A percentile compares a stretch with the other conserved stretches of the same genome.
Conservation (phyloP, 2,113 vertebrate species). For the Ailurus styani region DNA sequence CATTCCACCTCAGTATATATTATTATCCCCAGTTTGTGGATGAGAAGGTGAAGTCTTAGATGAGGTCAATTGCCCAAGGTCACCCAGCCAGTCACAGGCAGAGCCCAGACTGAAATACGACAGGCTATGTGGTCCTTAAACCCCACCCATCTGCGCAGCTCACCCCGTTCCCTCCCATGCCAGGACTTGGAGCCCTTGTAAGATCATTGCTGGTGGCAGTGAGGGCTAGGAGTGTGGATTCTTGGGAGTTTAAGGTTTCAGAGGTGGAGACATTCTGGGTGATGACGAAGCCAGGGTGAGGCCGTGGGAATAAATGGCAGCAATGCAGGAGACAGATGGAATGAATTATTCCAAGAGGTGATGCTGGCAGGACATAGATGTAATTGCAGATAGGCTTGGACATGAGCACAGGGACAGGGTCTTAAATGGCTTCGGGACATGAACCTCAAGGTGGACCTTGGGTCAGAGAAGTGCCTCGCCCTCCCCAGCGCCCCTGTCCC, state of each 20-base stretch:
- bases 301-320: neutral
- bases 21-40: neutral
- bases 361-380: neutral
- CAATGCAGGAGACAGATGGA: neutral
- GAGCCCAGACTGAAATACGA: neutral
- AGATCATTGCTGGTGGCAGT: neutral
- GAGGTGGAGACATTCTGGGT: neutral
- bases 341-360: neutral
- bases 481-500: neutral
- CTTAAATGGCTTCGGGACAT: neutral
- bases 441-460: neutral
- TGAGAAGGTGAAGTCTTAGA: neutral
- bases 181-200: neutral
- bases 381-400: neutral
- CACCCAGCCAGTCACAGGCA: neutral
- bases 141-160: neutral
- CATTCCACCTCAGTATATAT: neutral
- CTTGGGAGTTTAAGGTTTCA: neutral
- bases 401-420: neutral
- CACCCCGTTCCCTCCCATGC: accelerated
- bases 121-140: neutral
- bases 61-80: neutral
- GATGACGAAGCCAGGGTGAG: neutral
- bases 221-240: neutral
- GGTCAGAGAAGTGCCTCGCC: neutral